A percentile compares a stretch with the other conserved stretches of the same genome.
Evolutionary conservation across 2,797 vertebrate species (phyloP).

Genomic region (Pyrrhura leucotis): DNA sequence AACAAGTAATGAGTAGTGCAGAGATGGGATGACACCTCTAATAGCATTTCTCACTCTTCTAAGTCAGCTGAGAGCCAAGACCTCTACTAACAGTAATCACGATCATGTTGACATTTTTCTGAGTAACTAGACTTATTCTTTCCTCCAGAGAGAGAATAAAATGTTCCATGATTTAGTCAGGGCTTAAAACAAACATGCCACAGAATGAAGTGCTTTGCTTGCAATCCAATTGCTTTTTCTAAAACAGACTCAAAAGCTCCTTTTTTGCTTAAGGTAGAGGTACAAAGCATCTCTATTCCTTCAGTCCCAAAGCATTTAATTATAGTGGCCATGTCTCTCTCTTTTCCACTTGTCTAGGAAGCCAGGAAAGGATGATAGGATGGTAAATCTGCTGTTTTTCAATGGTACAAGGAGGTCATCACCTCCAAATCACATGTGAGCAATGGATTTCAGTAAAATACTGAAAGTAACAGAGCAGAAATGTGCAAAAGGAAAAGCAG

Average conservation of each 20-base stretch:
- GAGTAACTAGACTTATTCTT: background rate
- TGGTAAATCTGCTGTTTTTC: background rate
- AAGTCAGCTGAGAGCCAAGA: background rate
- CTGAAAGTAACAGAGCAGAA: background rate
- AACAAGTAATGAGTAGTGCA: background rate
- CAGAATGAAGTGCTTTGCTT: background rate
- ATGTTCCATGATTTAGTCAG: background rate
- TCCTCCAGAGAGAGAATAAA: background rate
- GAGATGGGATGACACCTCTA: background rate
- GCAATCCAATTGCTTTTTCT: background rate
- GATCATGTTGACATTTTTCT: background rate
- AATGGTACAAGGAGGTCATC: background rate
- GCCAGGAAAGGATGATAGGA: background rate
- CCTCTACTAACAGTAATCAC: background rate
- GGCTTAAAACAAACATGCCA: background rate
- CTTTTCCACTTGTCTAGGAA: background rate
- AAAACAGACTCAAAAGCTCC: background rate
- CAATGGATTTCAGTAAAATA: background rate
- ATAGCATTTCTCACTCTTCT: background rate
- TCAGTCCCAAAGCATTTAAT: background rate
- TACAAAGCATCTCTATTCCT: background rate
- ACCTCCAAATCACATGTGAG: background rate
- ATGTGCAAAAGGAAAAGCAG: background rate
- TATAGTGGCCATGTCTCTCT: background rate
- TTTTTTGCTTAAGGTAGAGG: background rate